These are phyloP conservation scores for Cygnus olor DNA, from an alignment of 2,797 vertebrate genomes.

Conservation along the genomic window DNA sequence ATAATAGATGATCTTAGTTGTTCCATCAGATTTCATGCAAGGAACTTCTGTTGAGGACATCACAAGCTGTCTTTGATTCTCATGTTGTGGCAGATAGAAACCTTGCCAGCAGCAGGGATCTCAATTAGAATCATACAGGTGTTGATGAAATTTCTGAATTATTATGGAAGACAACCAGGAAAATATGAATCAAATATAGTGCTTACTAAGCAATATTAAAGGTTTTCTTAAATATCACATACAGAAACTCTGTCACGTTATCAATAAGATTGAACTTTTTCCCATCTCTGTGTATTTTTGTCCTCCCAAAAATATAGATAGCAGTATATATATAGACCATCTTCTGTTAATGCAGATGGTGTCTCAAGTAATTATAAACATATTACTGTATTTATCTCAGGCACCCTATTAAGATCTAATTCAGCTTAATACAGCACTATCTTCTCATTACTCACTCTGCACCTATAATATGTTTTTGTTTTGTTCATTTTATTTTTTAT, in stretches of 20 bases:
- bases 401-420: neutral
- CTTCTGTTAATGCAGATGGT: constrained; percentile 6
- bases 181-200: neutral
- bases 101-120: neutral
- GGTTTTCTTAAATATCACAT: neutral
- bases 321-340: neutral
- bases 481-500: neutral
- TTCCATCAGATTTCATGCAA: neutral
- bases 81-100: neutral
- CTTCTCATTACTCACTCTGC: neutral
- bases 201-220: neutral
- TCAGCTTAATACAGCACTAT: neutral
- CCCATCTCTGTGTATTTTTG: neutral
- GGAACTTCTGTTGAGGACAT: neutral
- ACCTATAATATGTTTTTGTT: neutral
- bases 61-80: neutral
- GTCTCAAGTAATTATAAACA: neutral
- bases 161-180: neutral
- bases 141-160: neutral
- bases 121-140: neutral
- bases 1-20: neutral
- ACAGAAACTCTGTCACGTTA: neutral
- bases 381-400: neutral
- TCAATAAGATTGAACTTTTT: neutral
- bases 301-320: neutral